A percentile compares a stretch with the other conserved stretches of the same genome.
Conservation (phyloP, 1,140 invertebrate genomes). For the Drosophila nigromelanica region DNA sequence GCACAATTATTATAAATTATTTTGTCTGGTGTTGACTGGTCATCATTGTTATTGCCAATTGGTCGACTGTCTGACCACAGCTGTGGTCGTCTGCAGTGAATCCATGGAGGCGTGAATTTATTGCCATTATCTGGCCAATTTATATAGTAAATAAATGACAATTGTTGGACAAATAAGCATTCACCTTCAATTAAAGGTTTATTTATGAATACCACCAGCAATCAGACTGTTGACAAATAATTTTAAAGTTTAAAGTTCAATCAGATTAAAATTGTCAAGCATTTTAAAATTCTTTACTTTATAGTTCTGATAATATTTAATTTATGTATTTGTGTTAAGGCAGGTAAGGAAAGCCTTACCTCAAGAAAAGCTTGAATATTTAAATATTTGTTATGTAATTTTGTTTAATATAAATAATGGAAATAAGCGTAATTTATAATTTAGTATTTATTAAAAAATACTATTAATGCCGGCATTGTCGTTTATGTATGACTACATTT, state of each 20-base stretch:
- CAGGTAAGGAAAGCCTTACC: too few species aligned
- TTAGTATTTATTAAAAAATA: too few species aligned
- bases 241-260: conserved; percentile 4
- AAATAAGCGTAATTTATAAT: too few species aligned
- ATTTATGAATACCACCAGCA: conserved; percentile 15
- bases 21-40: conserved; percentile 42
- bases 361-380: too few species aligned
- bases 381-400: too few species aligned
- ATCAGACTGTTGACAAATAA: neutral
- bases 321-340: too few species aligned
- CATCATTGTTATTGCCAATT: conserved; percentile 47
- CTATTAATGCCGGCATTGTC: too few species aligned
- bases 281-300: neutral
- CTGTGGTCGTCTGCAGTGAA: conserved; percentile 3
- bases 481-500: too few species aligned
- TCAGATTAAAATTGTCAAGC: too few species aligned
- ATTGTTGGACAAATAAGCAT: conserved; percentile 37
- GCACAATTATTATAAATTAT: conserved; percentile 75
- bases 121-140: conserved; percentile 51
- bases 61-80: conserved; percentile 5
- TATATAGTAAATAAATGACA: conserved; percentile 25
- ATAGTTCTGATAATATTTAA: too few species aligned
- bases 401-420: too few species aligned
- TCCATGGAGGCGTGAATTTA: conserved; percentile 39
- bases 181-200: conserved; percentile 19